Evolutionary conservation across 2,888 invertebrate species (phyloP), one percentile per base, ranked within the genome.

Genomic region (Lithosia quadra): DNA sequence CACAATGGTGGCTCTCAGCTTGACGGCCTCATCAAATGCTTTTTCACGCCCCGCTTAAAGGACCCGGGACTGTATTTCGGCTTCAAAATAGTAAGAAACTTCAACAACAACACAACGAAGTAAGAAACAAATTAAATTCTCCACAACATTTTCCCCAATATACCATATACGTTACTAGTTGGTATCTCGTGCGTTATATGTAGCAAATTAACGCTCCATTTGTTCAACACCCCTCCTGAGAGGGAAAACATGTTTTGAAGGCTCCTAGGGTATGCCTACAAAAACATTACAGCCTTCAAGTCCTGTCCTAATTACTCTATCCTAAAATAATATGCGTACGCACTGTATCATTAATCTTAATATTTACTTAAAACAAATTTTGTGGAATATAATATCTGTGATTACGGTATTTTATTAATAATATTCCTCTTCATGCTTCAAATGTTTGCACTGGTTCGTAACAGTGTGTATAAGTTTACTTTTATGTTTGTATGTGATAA

Each of bases 191-290:
- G 69, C 59, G 69, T 70, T 71, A 74, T 76, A 76, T 75, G 74
- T 80, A 76, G 75, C 76, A 79, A 84, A 84, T 83, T 82, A 83
- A 81, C 77, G 72, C 72, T 74, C 81, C 80, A 83, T 86, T 85
- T 78, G 75, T 67, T 75, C 71, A 63, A 68, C 73, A 81, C 72
- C 82, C 73, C 78, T 71, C 63, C 76, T 84, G 82, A 88, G 84
- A 88, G 89, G 79, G 78, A 86, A 88, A 84, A 69, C 88, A 74
- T 89, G 89, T 89, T 87, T 79, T 77, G 70, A 81, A 79, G 80
- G 84, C 81, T 85, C 81, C 81, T 78, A 74, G 69, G 69, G 79
- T 72, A 73, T 65, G 65, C 74, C 77, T 78, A 79, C 76, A 77
- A 79, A 84, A 85, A 83, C 79, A 82, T 79, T 71, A 72, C 67